Percentiles rank a stretch among this genome's conserved stretches.
Evolutionary conservation across 2,113 vertebrate genomes (phyloP).

Genomic region (Ceyx margarethae): DNA sequence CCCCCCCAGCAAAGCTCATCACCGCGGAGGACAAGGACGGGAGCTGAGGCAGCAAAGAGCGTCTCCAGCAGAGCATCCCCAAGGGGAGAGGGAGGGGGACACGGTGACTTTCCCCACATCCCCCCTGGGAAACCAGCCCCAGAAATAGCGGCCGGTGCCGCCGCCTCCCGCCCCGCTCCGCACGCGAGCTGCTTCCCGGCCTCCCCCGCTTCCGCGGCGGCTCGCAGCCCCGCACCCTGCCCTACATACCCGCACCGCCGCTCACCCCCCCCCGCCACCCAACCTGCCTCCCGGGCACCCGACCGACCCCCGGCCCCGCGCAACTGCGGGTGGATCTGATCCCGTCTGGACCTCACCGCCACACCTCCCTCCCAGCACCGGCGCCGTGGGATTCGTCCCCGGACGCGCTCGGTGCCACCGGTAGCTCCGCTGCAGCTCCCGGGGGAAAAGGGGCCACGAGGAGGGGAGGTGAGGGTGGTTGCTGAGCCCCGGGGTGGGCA

Average conservation of each 20-base stretch:
- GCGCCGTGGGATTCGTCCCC: not conserved
- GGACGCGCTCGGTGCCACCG: fast-evolving
- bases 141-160: slow-evolving; percentile 18
- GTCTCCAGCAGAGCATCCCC: not conserved
- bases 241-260: not conserved
- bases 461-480: fast-evolving
- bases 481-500: not conserved
- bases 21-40: fast-evolving
- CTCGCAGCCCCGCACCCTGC: not conserved
- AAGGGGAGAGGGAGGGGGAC: not conserved
- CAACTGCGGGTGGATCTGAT: not conserved
- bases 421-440: not conserved
- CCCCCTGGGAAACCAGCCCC: not conserved
- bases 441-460: fast-evolving
- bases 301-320: not conserved
- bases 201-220: not conserved
- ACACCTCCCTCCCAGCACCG: not conserved
- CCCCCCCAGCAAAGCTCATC: fast-evolving
- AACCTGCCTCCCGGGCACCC: not conserved
- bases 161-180: not conserved
- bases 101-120: not conserved
- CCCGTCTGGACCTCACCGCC: not conserved
- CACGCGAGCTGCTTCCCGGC: not conserved
- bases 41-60: not conserved
- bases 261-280: not conserved